A percentile compares a stretch with the other conserved stretches of the same genome.
Evolutionary conservation across 2,888 invertebrate genomes (phyloP).

Genomic region (Sarcophaga variegata): DNA sequence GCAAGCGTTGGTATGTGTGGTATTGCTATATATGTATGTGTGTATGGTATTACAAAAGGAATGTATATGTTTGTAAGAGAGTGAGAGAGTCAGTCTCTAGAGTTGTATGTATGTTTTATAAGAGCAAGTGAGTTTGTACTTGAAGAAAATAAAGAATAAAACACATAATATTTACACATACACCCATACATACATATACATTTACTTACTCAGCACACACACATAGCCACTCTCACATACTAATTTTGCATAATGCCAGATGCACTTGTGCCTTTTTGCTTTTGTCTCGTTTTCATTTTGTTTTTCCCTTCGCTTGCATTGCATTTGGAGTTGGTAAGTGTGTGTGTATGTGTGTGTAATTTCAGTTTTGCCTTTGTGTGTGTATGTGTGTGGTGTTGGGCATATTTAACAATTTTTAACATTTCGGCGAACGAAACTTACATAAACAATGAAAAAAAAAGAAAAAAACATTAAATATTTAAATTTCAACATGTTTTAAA

Average conservation of each 20-base stretch:
- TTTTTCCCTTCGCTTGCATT: neutral
- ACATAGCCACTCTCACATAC: neutral
- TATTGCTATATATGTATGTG: too few species aligned
- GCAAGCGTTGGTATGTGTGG: neutral
- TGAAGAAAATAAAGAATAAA: slow-evolving; percentile 27
- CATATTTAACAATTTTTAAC: slow-evolving; percentile 44
- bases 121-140: neutral
- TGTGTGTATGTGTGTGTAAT: neutral
- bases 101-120: neutral
- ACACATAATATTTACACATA: neutral
- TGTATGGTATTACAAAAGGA: too few species aligned
- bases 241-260: slow-evolving; percentile 37
- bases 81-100: neutral
- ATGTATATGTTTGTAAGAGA: too few species aligned
- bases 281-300: slow-evolving; percentile 1
- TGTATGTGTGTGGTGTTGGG: neutral
- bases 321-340: neutral
- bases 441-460: slow-evolving; percentile 39
- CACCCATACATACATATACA: too few species aligned
- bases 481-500: slow-evolving; percentile 27
- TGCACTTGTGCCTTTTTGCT: slow-evolving; percentile 28
- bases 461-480: slow-evolving; percentile 43
- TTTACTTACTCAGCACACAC: neutral
- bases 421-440: slow-evolving; percentile 13
- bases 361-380: neutral